Conservation (phyloP, 2,888 invertebrate species). For the Cryptocephalus moraei region DNA sequence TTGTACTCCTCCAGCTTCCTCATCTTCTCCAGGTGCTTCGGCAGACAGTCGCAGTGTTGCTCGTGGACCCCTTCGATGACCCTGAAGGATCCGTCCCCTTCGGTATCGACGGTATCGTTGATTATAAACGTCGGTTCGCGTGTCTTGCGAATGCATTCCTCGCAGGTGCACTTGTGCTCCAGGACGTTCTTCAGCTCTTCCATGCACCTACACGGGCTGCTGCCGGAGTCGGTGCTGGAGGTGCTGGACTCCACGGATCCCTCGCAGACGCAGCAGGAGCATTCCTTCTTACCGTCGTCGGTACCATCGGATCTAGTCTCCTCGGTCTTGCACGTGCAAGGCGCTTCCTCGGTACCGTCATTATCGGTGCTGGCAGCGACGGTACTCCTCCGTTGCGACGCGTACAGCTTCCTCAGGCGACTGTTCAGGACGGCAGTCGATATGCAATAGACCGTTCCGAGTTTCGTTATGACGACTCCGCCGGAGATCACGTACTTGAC, state of each 20-base stretch:
- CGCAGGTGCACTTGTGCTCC: background rate
- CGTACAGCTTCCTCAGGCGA: background rate
- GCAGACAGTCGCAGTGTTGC: conserved; percentile 17
- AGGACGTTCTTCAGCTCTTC: conserved; percentile 5
- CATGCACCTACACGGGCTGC: background rate
- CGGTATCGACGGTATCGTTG: conserved; percentile 16
- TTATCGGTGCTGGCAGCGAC: no score
- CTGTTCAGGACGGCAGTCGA: conserved; percentile 1
- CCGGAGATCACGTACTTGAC: conserved; percentile 6
- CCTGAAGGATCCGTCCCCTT: conserved; percentile 11
- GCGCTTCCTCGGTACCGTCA: no score
- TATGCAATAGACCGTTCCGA: conserved; percentile 9
- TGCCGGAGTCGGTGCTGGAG: no score
- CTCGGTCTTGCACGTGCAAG: no score
- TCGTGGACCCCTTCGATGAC: conserved; percentile 15
- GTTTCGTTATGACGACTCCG: conserved; percentile 7
- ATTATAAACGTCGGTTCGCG: conserved; percentile 17
- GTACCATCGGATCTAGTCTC: no score
- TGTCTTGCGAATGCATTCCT: conserved; percentile 12
- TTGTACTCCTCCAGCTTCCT: conserved; percentile 18
- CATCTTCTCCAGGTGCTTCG: conserved; percentile 14
- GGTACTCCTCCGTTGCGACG: background rate
- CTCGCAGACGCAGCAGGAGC: no score
- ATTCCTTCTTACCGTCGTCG: no score
- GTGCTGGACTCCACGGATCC: no score